Percentiles rank a stretch among this genome's conserved stretches.
Conservation (phyloP, 2,113 vertebrate species). For the Brachionichthys hirsutus region DNA sequence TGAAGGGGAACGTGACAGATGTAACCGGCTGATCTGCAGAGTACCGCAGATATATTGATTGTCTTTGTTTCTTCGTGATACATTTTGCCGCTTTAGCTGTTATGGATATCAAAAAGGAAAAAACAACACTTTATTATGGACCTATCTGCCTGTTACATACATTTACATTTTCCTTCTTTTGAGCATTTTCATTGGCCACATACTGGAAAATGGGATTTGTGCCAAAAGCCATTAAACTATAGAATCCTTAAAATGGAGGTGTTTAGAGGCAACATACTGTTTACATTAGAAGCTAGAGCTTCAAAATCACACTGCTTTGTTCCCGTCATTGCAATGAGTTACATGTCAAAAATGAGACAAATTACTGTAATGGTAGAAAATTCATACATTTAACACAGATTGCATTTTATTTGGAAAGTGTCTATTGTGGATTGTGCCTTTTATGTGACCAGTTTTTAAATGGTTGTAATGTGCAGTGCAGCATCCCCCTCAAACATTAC, state of each 20-base stretch:
- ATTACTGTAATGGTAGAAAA: conserved; percentile 9
- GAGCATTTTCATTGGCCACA: too few species aligned
- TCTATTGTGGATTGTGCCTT: conserved; percentile 58
- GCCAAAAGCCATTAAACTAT: too few species aligned
- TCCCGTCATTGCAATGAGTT: conserved; percentile 1
- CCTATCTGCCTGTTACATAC: too few species aligned
- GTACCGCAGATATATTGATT: conserved; percentile 22
- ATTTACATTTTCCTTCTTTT: too few species aligned
- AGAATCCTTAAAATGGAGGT: too few species aligned
- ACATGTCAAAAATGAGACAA: conserved; percentile 13
- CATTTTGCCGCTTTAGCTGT: conserved; percentile 29
- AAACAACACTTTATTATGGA: too few species aligned
- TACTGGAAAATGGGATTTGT: too few species aligned
- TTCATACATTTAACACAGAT: conserved; percentile 38
- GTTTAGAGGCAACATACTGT: conserved; percentile 5
- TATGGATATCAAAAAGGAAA: conserved; percentile 31
- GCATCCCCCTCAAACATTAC: conserved; percentile 26
- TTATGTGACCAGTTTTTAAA: conserved; percentile 35
- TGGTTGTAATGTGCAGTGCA: conserved; percentile 46
- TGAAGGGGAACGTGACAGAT: conserved; percentile 26
- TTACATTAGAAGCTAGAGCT: conserved; percentile 24
- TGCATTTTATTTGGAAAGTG: conserved; percentile 7
- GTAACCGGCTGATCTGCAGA: conserved; percentile 41
- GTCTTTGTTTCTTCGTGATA: conserved; percentile 22
- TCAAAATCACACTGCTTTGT: conserved; percentile 20